Evolutionary conservation across 2,113 vertebrate genomes (phyloP), one percentile per base, ranked within the genome.

Genomic region (Siphamia tubifer): DNA sequence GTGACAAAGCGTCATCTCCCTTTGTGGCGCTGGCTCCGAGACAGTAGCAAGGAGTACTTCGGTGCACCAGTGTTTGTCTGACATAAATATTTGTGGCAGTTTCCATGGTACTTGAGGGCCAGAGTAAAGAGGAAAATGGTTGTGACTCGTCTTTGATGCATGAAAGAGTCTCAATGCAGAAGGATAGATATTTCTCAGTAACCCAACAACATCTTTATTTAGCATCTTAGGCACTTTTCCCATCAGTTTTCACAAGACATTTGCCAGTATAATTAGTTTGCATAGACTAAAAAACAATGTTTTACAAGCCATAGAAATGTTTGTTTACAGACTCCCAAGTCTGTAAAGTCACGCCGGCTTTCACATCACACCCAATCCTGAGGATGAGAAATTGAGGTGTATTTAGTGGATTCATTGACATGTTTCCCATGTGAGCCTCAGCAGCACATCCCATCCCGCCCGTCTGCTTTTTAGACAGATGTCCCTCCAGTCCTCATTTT

Each of bases 11-110:
- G 79, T 83, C 76, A 71, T 90, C 81, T 82, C 54, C 89, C 87
- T 93, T 91, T 90, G 91, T 93, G 88, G 89, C 45, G 67, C 70
- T 83, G 68, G 79, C 71, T 77, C 36, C 34, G 83, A 81, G 87
- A 89, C 68, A 74, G 62, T 4, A 77, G 78, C 40, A 77, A 85
- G 82, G 78, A 91, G 82, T 81, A 65, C 61, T 77, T 85, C 48
- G 69, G 57, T 77, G 21, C 0, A 48, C 84, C 76, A 81, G 65
- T 91, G 86, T 94, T 93, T 93, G 88, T 92, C 43, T 4, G 64
- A 63, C 58, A 71, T 89, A 93, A 93, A 94, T 94, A 93, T 93
- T 93, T 95, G 87, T 73, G 84, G 88, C 84, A 85, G 92, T 95
- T 94, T 90, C 93, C 90, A 92, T 92, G 93, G 91, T 74, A 93